Percentiles rank a stretch among this genome's conserved stretches.
Conservation (phyloP, 2,888 invertebrate genomes). For the Empis stercorea region DNA sequence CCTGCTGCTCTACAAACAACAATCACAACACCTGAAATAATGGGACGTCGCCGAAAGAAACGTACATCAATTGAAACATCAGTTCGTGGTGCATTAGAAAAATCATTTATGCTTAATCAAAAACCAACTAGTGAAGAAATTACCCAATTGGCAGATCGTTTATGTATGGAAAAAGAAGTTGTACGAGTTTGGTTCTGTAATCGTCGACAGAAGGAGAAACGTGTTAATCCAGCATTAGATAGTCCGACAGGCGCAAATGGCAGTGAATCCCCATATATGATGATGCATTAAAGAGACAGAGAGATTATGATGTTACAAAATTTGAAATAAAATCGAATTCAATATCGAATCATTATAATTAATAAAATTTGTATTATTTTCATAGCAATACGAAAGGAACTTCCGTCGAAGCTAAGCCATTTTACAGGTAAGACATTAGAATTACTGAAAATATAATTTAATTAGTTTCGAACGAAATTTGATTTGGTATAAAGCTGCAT, state of each 20-base stretch:
- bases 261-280: slow-evolving; percentile 31
- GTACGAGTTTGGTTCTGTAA: slow-evolving; percentile 91
- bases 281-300: slow-evolving; percentile 24
- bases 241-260: slow-evolving; percentile 51
- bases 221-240: slow-evolving; percentile 77
- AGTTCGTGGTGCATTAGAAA: slow-evolving; percentile 88
- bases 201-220: slow-evolving; percentile 90
- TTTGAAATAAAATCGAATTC: too few relatives aligned
- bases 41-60: slow-evolving; percentile 89
- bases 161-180: slow-evolving; percentile 96
- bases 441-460: too few relatives aligned
- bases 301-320: too few relatives aligned
- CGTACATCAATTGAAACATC: slow-evolving; percentile 92
- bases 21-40: slow-evolving; percentile 72
- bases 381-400: too few relatives aligned
- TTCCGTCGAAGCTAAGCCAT: too few relatives aligned
- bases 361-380: too few relatives aligned
- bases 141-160: slow-evolving; percentile 76
- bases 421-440: too few relatives aligned
- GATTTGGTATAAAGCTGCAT: too few relatives aligned
- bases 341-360: too few relatives aligned
- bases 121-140: slow-evolving; percentile 97
- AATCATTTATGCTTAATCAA: slow-evolving; percentile 86
- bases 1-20: slow-evolving; percentile 49
- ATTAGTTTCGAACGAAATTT: too few relatives aligned